Conservation (phyloP, 2,113 vertebrate species). For the Neogobius melanostomus region DNA sequence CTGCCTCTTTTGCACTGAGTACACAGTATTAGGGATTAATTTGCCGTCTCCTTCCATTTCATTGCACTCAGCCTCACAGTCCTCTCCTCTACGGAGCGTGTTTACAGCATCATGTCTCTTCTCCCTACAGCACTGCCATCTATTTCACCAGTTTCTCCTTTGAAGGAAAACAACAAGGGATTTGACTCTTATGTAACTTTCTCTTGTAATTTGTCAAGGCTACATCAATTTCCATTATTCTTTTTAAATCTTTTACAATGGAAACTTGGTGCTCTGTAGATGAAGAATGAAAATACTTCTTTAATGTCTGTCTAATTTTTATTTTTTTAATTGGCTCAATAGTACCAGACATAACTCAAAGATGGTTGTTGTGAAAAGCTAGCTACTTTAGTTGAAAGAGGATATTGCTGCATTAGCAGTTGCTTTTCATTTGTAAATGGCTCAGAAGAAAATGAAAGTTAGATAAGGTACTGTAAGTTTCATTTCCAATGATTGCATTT, state of each 20-base stretch:
- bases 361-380: too few species aligned
- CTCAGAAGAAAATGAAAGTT: too few species aligned
- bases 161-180: slow-evolving; percentile 27
- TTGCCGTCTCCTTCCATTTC: slow-evolving; percentile 33
- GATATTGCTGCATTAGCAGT: too few species aligned
- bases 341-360: too few species aligned
- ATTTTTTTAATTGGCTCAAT: too few species aligned
- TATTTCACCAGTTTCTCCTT: slow-evolving; percentile 15
- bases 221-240: slow-evolving; percentile 21
- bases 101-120: slow-evolving; percentile 35
- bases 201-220: slow-evolving; percentile 21
- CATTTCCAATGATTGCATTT: too few species aligned
- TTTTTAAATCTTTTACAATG: neutral
- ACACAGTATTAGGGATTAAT: slow-evolving; percentile 52
- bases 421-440: too few species aligned
- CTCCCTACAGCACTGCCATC: slow-evolving; percentile 9
- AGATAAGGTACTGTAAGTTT: too few species aligned
- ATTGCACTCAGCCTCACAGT: slow-evolving; percentile 22
- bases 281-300: slow-evolving; percentile 10
- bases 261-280: slow-evolving; percentile 2
- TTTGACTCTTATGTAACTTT: slow-evolving; percentile 37
- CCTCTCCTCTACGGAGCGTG: slow-evolving; percentile 21
- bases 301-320: slow-evolving; percentile 36
- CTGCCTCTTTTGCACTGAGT: slow-evolving; percentile 27
- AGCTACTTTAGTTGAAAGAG: too few species aligned